Evolutionary conservation across 2,888 invertebrate species (phyloP).

Genomic region (Oxyscelio sp.): DNA sequence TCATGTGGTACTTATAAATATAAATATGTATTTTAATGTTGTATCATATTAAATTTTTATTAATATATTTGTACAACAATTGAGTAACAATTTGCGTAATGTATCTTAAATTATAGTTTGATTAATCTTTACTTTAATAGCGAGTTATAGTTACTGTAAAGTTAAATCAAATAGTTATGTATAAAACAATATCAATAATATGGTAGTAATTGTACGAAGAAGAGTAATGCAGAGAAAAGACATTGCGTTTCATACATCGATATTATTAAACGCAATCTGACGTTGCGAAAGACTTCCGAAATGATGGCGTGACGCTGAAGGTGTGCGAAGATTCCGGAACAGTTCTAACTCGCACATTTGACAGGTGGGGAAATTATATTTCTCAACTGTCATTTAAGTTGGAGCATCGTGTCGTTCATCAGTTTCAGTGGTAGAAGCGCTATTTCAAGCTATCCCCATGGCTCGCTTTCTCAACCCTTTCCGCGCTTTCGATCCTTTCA

Average conservation of each 20-base stretch:
- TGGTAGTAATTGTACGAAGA: neutral
- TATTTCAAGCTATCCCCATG: conserved; percentile 61
- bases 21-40: too few relatives aligned
- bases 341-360: conserved; percentile 84
- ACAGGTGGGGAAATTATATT: conserved; percentile 87
- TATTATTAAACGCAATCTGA: conserved; percentile 61
- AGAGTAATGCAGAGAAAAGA: conserved; percentile 23
- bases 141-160: neutral
- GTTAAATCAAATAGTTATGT: neutral
- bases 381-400: conserved; percentile 87
- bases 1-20: too few relatives aligned
- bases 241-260: conserved; percentile 39
- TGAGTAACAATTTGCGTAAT: too few relatives aligned
- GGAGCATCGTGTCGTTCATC: conserved; percentile 82
- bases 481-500: conserved; percentile 39
- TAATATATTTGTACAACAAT: too few relatives aligned
- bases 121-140: too few relatives aligned
- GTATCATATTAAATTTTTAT: too few relatives aligned
- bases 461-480: conserved; percentile 64
- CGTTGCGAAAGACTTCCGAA: conserved; percentile 54
- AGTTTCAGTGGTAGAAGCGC: conserved; percentile 70
- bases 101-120: too few relatives aligned
- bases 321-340: conserved; percentile 78
- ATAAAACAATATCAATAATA: neutral
- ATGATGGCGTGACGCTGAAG: conserved; percentile 54